Conservation (phyloP, 2,797 vertebrate genomes). For the Eleutherodactylus coqui region DNA sequence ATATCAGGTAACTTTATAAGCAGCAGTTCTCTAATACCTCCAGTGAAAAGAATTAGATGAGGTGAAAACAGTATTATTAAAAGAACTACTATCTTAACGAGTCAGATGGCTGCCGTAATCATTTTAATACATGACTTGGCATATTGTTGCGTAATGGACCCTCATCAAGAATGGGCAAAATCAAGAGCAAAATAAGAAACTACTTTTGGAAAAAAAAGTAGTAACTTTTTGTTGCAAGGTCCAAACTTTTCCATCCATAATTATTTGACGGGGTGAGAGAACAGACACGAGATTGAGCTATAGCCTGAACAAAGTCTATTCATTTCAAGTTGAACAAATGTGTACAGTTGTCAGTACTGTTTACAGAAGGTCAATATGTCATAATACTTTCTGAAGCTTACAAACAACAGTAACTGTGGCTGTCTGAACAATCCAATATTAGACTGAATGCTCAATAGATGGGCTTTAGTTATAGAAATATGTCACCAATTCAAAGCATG, state of each 20-base stretch:
- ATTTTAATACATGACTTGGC: not conserved
- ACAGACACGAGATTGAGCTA: not conserved
- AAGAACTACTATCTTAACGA: too few species aligned
- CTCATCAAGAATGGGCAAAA: not conserved
- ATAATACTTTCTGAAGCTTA: not conserved
- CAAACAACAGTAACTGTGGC: not conserved
- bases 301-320: not conserved
- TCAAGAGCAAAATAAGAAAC: not conserved
- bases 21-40: too few species aligned
- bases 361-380: not conserved
- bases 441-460: not conserved
- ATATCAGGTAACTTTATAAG: too few species aligned
- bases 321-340: not conserved
- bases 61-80: not conserved
- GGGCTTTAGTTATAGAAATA: not conserved
- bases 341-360: not conserved
- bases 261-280: not conserved
- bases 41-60: too few species aligned
- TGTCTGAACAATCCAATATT: not conserved
- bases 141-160: not conserved
- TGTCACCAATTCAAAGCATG: not conserved
- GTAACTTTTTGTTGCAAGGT: not conserved
- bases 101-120: too few species aligned
- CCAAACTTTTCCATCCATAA: not conserved
- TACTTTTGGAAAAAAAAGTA: not conserved